Conservation (phyloP, 2,888 invertebrate genomes). For the Macroteleia sp. region DNA sequence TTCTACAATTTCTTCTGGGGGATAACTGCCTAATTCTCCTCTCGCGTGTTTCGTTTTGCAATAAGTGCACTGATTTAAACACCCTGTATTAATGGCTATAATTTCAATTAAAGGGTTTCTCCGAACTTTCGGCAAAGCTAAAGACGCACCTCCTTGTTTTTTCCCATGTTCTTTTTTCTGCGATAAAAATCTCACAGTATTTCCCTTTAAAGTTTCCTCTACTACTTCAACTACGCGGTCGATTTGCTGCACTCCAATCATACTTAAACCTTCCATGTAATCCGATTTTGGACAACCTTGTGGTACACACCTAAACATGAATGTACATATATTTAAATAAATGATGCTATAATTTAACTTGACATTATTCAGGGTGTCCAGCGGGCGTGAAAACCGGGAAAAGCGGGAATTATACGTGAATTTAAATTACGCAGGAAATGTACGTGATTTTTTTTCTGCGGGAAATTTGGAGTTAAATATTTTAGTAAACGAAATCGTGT, state of each 20-base stretch:
- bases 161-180: conserved; percentile 91
- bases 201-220: conserved; percentile 97
- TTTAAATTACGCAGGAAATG: no score
- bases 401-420: no score
- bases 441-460: no score
- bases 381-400: no score
- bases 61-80: conserved; percentile 99
- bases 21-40: conserved; percentile 97
- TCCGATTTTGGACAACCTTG: conserved; percentile 93
- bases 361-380: no score
- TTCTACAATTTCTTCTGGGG: conserved; percentile 94
- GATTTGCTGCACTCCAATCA: conserved; percentile 99
- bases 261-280: conserved; percentile 91
- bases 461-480: no score
- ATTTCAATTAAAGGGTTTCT: conserved; percentile 98
- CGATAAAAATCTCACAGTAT: conserved; percentile 90
- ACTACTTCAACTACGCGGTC: conserved; percentile 98
- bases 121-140: conserved; percentile 96
- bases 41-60: conserved; percentile 99
- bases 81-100: conserved; percentile 97
- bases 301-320: conserved; percentile 93
- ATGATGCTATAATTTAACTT: no score
- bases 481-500: no score
- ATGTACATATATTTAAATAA: no score
- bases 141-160: conserved; percentile 93